phyloP scores from a whole-genome alignment of 2,888 invertebrate species.

The Molorchus minor region DNA sequence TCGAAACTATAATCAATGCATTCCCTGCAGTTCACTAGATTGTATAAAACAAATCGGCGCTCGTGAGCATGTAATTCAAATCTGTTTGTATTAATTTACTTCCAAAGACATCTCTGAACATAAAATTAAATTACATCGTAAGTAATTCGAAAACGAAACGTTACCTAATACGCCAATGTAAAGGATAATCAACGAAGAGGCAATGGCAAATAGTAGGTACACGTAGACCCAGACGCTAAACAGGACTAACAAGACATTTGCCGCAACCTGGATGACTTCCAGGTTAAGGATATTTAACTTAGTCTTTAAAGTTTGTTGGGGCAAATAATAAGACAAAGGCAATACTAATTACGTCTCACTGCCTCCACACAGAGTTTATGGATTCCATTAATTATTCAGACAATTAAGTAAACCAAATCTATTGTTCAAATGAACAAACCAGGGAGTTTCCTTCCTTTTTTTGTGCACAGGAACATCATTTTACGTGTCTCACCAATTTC shows the following conservation, averaged over 20 bases:
- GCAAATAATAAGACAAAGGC: conserved; percentile 45
- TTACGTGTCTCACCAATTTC: no score
- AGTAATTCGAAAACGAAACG: conserved; percentile 21
- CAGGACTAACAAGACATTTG: conserved; percentile 18
- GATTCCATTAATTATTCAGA: conserved; percentile 26
- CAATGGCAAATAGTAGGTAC: conserved; percentile 23
- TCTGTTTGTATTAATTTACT: no score
- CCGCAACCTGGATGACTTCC: conserved; percentile 11
- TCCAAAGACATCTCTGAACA: conserved; percentile 14
- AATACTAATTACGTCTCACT: conserved; percentile 25
- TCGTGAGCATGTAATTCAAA: no score
- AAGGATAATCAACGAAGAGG: conserved; percentile 29
- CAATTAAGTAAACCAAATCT: conserved; percentile 24
- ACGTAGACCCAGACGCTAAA: conserved; percentile 19
- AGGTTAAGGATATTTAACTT: conserved; percentile 46
- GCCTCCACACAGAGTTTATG: conserved; percentile 13
- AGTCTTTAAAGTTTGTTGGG: conserved; percentile 48
- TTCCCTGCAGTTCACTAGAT: no score
- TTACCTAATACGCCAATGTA: conserved; percentile 21
- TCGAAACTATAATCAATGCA: no score
- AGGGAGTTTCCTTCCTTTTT: no score
- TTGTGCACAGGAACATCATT: no score
- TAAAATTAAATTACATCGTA: conserved; percentile 25
- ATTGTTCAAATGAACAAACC: no score
- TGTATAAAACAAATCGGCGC: no score